phyloP scores from a whole-genome alignment of 1,140 invertebrate genomes.

The Diuraphis noxia region DNA sequence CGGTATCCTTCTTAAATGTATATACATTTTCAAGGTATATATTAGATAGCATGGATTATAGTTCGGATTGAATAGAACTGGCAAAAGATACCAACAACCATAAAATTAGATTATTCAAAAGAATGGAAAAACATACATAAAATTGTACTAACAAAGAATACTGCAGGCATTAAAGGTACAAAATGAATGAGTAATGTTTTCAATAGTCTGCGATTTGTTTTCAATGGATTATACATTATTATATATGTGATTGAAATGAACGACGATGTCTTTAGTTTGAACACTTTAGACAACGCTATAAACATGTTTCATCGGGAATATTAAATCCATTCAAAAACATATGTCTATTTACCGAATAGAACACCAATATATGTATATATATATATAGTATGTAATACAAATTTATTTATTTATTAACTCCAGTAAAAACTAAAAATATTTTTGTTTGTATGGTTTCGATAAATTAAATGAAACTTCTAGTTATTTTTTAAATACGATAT shows the following conservation, averaged over 20 bases:
- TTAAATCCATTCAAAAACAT: background rate
- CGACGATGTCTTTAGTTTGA: background rate
- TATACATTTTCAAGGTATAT: background rate
- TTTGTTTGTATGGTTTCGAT: no score
- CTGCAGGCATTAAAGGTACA: background rate
- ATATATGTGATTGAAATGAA: background rate
- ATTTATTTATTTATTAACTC: no score
- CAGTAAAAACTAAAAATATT: no score
- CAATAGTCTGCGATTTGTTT: background rate
- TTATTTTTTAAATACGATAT: background rate
- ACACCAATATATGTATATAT: background rate
- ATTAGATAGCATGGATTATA: background rate
- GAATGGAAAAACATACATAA: background rate
- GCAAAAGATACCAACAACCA: background rate
- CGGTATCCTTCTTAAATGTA: background rate
- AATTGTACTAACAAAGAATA: background rate
- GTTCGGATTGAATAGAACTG: background rate
- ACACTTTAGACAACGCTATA: background rate
- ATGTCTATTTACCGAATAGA: background rate
- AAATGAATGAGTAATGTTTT: background rate
- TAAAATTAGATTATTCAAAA: background rate
- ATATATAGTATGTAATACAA: no score
- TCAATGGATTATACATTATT: background rate
- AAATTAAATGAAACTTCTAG: background rate
- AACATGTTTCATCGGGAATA: background rate